Evolutionary conservation across 2,113 vertebrate species (phyloP), one percentile per base, ranked within the genome.

Genomic region (Dasyprocta punctata): DNA sequence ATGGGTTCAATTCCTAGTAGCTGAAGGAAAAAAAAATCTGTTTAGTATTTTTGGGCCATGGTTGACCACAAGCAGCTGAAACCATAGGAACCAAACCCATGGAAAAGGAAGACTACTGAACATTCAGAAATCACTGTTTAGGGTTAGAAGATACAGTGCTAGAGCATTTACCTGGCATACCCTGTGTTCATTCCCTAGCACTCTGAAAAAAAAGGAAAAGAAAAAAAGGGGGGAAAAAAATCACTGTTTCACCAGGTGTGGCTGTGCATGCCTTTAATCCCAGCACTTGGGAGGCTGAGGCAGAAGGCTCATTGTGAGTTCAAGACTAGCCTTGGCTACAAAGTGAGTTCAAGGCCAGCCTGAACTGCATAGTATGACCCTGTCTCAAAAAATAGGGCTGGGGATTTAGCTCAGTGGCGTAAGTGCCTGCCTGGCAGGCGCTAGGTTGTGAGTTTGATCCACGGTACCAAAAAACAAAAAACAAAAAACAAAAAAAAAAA

Each of bases 201-300:
- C 30, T 47, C 16, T 2, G 12, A 19, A 60, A 60, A 41, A 71
- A 52, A 90, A 30, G 83, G 12, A 47, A 33, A 33, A 30, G 63
- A 20, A 44, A 63, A 33, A 0, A 56, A 30, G 71, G 10, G 38
- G 5, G 24, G 5, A 38, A 28, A 36, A 33, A 19, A 84, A 28
- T 67, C 63, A 88, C 83, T 77, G 67, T 84, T 93, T 90, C 67
- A 88, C 49, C 75, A 63, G n/a, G n/a, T n/a, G n/a, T n/a, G n/a
- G n/a, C n/a, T n/a, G n/a, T n/a, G n/a, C n/a, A n/a, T n/a, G n/a
- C n/a, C n/a, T n/a, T n/a, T n/a, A n/a, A n/a, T n/a, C n/a, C n/a
- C n/a, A n/a, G n/a, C n/a, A n/a, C n/a, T n/a, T n/a, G n/a, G n/a
- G n/a, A n/a, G n/a, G n/a, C n/a, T n/a, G n/a, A n/a, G n/a, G n/a